Evolutionary conservation across 2,113 vertebrate genomes (phyloP), one percentile per base, ranked within the genome.

Genomic region (Rhinolophus sinicus): DNA sequence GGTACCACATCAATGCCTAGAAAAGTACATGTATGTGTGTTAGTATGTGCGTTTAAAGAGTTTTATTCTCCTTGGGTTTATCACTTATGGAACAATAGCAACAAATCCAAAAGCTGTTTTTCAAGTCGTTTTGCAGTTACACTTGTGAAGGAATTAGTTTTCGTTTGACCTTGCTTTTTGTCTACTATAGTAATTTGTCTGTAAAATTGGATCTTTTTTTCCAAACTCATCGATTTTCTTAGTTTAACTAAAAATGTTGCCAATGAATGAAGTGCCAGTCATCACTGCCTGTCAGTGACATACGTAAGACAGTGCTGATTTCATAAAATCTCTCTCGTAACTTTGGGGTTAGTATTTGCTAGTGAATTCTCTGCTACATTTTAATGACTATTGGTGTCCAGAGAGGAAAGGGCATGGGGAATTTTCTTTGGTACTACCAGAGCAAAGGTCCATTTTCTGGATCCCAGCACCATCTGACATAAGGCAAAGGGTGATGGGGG

Each of bases 131-230:
- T 64, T 92, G 47, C 26, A 92, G 62, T 88, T 70, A 78, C 10
- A 38, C 6, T 56, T 75, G 28, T 54, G 75, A 91, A 90, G 50
- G 38, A 94, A 52, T 76, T 70, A 38, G 70, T 67, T 86, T 86
- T 80, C 65, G 64, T 56, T 56, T 78, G 44, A 96, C 50, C 26
- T 92, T 94, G 35, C 18, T 86, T 91, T 94, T 80, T 58, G 22
- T 73, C 30, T 92, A 21, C n/a, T 14, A 47, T 22, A 70, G 47
- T 65, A 83, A 83, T 88, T 96, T 69, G 40, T 88, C 52, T 88
- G 28, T 77, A n/a, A 87, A 94, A 76, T 33, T 70, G 24, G 54
- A 77, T 87, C 7, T 60, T 33, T 35, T 88, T 92, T 88, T 38
- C 24, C 44, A 88, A 72, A 44, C n/a, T 47, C 54, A 16, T 88